A percentile compares a stretch with the other conserved stretches of the same genome.
These are phyloP conservation scores for Batillaria attramentaria DNA, from an alignment of 1,140 invertebrate genomes.

Conservation along the genomic window DNA sequence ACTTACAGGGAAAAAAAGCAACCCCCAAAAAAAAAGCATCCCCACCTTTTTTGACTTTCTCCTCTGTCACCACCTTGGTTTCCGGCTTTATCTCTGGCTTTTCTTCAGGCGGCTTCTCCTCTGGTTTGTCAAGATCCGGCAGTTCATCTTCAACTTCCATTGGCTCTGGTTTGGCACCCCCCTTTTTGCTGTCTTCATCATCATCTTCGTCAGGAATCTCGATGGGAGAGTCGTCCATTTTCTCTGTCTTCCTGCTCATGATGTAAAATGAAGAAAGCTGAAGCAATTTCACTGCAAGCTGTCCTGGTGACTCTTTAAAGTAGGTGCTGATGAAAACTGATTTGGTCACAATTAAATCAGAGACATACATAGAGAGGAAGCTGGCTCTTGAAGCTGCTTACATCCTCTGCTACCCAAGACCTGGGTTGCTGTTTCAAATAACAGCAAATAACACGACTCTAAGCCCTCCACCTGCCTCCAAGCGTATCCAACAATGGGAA, in stretches of 20 bases:
- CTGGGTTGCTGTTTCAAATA: too few species aligned
- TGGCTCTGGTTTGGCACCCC: background rate
- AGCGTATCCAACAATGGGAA: too few species aligned
- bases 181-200: constrained; percentile 29
- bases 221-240: constrained; percentile 12
- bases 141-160: constrained; percentile 8
- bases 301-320: too few species aligned
- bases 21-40: background rate
- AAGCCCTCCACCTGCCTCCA: too few species aligned
- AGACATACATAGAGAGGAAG: too few species aligned
- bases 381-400: too few species aligned
- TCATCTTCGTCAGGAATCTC: constrained; percentile 18
- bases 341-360: too few species aligned
- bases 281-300: too few species aligned
- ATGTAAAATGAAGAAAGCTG: background rate
- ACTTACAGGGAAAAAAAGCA: too few species aligned
- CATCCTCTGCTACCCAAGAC: too few species aligned
- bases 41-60: constrained; percentile 17
- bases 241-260: constrained; percentile 26
- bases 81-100: background rate
- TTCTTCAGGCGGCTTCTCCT: background rate
- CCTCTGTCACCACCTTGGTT: background rate
- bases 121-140: constrained; percentile 24
- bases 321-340: too few species aligned
- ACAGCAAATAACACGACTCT: too few species aligned